phyloP scores from a whole-genome alignment of 2,797 vertebrate genomes.

The Sus cebifrons region DNA sequence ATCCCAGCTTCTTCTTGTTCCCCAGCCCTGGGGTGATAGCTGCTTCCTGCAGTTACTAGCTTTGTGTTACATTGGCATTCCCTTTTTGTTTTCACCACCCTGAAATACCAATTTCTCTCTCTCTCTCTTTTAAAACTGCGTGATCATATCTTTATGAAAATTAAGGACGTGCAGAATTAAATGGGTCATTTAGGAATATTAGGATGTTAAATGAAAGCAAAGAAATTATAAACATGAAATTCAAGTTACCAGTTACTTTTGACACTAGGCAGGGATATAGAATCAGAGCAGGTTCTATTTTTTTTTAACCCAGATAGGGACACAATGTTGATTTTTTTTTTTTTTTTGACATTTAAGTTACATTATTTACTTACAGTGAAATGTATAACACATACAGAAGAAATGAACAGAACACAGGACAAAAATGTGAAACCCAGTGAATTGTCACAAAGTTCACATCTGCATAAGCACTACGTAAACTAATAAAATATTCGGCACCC shows the following conservation, averaged over 20 bases:
- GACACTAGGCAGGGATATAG: background rate
- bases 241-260: background rate
- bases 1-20: background rate
- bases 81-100: background rate
- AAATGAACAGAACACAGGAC: background rate
- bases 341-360: background rate
- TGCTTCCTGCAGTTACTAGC: background rate
- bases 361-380: background rate
- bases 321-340: background rate
- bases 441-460: background rate
- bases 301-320: background rate
- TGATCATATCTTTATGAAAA: background rate
- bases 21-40: background rate
- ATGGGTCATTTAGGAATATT: background rate
- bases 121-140: background rate
- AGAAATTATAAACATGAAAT: background rate
- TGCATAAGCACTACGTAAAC: background rate
- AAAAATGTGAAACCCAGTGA: background rate
- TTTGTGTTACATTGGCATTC: background rate
- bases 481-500: background rate
- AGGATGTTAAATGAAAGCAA: background rate
- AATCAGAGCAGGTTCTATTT: background rate
- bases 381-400: background rate
- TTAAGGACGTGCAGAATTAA: background rate
- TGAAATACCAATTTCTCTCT: background rate